Conservation (phyloP, 2,888 invertebrate species). For the Steinernema hermaphroditum region DNA sequence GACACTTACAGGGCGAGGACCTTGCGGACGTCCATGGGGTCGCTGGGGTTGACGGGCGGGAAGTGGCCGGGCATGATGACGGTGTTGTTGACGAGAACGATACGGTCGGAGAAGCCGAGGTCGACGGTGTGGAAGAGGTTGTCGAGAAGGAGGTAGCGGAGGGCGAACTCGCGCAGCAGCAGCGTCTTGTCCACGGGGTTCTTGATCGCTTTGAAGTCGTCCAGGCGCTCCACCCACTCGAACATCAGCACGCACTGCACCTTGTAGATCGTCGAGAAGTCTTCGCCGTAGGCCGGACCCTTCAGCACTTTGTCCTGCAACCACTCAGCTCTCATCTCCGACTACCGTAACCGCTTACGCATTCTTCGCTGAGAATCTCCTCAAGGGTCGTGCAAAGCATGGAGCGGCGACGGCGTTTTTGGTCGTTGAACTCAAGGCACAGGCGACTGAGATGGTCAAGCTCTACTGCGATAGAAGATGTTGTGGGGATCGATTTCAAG, state of each 20-base stretch:
- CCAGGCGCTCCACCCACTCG: constrained; percentile 62
- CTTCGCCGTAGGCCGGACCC: constrained; percentile 50
- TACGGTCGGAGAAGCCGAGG: constrained; percentile 50
- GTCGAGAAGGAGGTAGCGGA: constrained; percentile 60
- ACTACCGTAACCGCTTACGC: constrained; percentile 35
- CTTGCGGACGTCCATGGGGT: constrained; percentile 35
- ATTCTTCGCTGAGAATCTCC: constrained; percentile 51
- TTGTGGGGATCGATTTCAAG: neutral
- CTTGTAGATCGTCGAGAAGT: constrained; percentile 49
- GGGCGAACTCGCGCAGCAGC: constrained; percentile 55
- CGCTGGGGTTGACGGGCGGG: constrained; percentile 37
- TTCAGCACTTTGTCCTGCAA: constrained; percentile 43
- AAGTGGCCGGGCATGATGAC: constrained; percentile 46
- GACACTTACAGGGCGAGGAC: constrained; percentile 36
- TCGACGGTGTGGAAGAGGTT: constrained; percentile 62
- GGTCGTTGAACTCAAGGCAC: constrained; percentile 50
- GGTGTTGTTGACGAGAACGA: constrained; percentile 53
- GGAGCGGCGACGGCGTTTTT: constrained; percentile 54
- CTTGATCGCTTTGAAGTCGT: constrained; percentile 53
- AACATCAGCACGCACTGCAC: constrained; percentile 61
- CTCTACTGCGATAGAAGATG: neutral
- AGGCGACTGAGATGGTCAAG: constrained; percentile 31
- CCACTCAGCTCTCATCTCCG: neutral
- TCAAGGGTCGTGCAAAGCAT: constrained; percentile 61
- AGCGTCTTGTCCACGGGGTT: constrained; percentile 58